Evolutionary conservation across 2,113 vertebrate genomes (phyloP).

Genomic region (Blennius ocellaris): DNA sequence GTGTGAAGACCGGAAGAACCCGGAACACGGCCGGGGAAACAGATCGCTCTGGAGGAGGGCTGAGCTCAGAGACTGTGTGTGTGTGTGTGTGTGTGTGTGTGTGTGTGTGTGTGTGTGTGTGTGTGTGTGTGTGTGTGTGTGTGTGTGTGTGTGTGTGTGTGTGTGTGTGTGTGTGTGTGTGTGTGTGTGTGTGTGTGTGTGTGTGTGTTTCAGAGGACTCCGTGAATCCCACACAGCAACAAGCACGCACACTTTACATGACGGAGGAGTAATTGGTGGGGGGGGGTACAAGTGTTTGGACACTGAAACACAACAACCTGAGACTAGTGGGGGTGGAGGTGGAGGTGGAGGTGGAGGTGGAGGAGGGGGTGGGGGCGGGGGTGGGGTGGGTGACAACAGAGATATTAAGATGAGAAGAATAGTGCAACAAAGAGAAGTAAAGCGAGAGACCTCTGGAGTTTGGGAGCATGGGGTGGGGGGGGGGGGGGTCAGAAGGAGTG

Average conservation of each 20-base stretch:
- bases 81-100: too few relatives aligned
- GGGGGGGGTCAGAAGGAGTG: constrained; percentile 4
- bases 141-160: too few relatives aligned
- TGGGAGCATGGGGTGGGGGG: constrained; percentile 7
- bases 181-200: too few relatives aligned
- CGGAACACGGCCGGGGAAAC: too few relatives aligned
- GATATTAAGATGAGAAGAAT: constrained; percentile 48
- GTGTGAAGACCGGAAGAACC: too few relatives aligned
- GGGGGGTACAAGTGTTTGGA: constrained; percentile 40
- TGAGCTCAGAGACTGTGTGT: too few relatives aligned
- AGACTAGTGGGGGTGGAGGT: constrained; percentile 65
- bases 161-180: too few relatives aligned
- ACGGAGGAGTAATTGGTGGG: neutral
- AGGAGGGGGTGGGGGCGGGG: too few relatives aligned
- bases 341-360: constrained; percentile 8
- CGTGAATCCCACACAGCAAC: constrained; percentile 64
- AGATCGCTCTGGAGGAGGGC: too few relatives aligned
- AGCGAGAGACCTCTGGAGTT: constrained; percentile 63
- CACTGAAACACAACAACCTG: constrained; percentile 75
- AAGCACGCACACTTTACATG: constrained; percentile 29
- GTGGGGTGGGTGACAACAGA: neutral
- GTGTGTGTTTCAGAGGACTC: constrained; percentile 14
- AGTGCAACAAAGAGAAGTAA: constrained; percentile 74
- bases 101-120: too few relatives aligned
- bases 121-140: too few relatives aligned